Base-by-base conservation (phyloP, 2,797 vertebrate species). In the Karalla daura region DNA sequence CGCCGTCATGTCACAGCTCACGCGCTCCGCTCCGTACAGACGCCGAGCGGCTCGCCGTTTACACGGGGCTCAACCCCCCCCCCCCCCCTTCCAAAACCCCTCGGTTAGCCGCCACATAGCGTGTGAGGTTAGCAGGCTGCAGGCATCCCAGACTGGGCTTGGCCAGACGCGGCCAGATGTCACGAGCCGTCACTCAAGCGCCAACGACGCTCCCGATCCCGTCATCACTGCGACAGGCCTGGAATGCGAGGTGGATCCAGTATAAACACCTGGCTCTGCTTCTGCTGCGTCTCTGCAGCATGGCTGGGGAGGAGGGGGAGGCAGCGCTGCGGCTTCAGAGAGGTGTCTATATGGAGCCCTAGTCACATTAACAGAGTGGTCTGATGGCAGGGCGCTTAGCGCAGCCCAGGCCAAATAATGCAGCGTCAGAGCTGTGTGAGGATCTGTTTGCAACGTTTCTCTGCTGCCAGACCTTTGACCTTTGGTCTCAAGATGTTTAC, bases 1-100 rank as follows among this genome's bases (percentile, higher is more conserved):
- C 8, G 58, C 68, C 44, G 5, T 12, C 12, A 20, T 49, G 56
- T 75, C 61, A n/a, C n/a, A n/a, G n/a, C n/a, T n/a, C n/a, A n/a
- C n/a, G n/a, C 8, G 0, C 14, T 33, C 63, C 37, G 23, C 35
- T 62, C 35, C 28, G 6, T 24, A n/a, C 5, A 15, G 3, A 43
- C 25, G 44, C 11, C 0, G 24, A 59, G n/a, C 18, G 7, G 27
- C 35, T 52, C 7, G 39, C 47, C 35, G 36, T 24, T 58, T 7
- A 41, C n/a, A 41, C 1, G 1, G 13, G 6, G 41, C 47, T 43
- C 18, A 35, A 5, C 27, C 56, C 23, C 3, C 27, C 24, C 23
- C 47, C 46, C 8, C 17, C 63, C 37, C 54, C 33, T 15, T 18
- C 24, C 13, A 37, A 55, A 46, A 61, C 49, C 3, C 17, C 40